A percentile compares a stretch with the other conserved stretches of the same genome.
These are phyloP conservation scores for Nesidiocoris tenuis DNA, from an alignment of 2,888 invertebrate species.

Conservation along the genomic window DNA sequence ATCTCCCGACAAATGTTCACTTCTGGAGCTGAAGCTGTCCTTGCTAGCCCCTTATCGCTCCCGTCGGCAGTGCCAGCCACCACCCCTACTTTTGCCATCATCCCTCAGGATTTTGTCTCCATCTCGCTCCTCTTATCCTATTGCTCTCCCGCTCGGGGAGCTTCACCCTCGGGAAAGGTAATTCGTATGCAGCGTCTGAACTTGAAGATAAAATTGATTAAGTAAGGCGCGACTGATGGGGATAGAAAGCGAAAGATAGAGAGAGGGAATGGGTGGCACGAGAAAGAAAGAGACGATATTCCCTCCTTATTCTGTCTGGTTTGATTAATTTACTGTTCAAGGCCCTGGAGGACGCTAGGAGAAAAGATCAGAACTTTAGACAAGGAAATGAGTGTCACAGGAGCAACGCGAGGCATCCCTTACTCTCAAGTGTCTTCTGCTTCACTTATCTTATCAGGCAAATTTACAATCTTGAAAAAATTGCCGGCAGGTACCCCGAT, in stretches of 20 bases:
- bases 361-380: slow-evolving; percentile 20
- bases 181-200: slow-evolving; percentile 41
- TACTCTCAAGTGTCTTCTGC: not conserved
- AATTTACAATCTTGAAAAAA: too few species aligned
- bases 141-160: slow-evolving; percentile 15
- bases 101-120: not conserved
- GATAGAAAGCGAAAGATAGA: not conserved
- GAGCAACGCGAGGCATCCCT: not conserved
- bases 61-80: not conserved
- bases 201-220: slow-evolving; percentile 39
- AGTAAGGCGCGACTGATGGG: slow-evolving; percentile 26
- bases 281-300: not conserved
- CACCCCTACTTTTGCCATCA: not conserved
- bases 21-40: slow-evolving; percentile 18
- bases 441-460: too few species aligned
- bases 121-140: slow-evolving; percentile 12
- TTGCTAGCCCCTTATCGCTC: not conserved
- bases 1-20: slow-evolving; percentile 36
- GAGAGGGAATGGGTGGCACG: not conserved
- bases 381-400: slow-evolving; percentile 3
- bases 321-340: slow-evolving; percentile 31
- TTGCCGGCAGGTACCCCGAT: too few species aligned
- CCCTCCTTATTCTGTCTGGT: not conserved
- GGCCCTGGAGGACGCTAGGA: slow-evolving; percentile 6
- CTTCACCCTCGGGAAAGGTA: slow-evolving; percentile 36